These are phyloP conservation scores for Potamarius usumacintae DNA, from an alignment of 2,113 vertebrate species.

Conservation along the genomic window DNA sequence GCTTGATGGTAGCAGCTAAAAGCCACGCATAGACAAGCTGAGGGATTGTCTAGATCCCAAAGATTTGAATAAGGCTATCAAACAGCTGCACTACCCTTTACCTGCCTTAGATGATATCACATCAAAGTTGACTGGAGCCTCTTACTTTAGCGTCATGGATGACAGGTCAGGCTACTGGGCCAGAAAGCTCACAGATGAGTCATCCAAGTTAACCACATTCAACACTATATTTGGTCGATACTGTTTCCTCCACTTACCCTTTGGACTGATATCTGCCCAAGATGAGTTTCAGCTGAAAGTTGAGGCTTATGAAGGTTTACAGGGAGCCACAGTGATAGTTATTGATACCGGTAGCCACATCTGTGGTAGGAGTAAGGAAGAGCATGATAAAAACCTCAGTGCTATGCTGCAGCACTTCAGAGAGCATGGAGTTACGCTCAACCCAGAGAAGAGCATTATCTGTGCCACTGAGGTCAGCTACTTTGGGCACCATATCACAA, in stretches of 20 bases:
- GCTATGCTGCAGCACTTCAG: neutral
- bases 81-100: conserved; percentile 29
- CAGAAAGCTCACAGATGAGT: conserved; percentile 27
- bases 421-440: conserved; percentile 36
- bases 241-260: conserved; percentile 9
- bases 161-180: conserved; percentile 37
- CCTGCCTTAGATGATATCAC: conserved; percentile 11
- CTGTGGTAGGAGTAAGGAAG: conserved; percentile 3
- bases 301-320: conserved; percentile 27
- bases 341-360: conserved; percentile 44
- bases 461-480: conserved; percentile 37
- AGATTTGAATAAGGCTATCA: conserved; percentile 34
- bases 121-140: conserved; percentile 3
- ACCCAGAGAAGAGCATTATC: conserved; percentile 36
- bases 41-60: conserved; percentile 20
- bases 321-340: conserved; percentile 34
- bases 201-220: conserved; percentile 22
- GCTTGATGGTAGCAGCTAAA: conserved; percentile 30
- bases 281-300: conserved; percentile 35
- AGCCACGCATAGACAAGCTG: conserved; percentile 1
- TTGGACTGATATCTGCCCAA: conserved; percentile 35
- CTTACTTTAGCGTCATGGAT: conserved; percentile 1
- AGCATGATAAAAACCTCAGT: conserved; percentile 22
- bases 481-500: conserved; percentile 21
- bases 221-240: neutral